Conservation (phyloP, 2,113 vertebrate genomes). For the Lepisosteus oculatus region DNA sequence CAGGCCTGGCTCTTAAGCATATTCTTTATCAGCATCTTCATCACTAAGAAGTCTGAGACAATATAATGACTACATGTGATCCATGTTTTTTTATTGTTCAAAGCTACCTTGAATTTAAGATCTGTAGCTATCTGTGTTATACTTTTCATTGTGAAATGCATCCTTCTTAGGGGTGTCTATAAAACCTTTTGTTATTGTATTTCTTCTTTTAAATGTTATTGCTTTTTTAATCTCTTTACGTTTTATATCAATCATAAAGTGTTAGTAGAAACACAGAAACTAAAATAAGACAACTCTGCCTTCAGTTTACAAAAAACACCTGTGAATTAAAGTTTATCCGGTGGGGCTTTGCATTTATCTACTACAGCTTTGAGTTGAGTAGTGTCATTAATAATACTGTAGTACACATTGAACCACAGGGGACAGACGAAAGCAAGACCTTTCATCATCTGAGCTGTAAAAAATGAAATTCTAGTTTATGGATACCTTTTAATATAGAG, state of each 20-base stretch:
- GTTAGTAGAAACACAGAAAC: not conserved
- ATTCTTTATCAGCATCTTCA: too few relatives aligned
- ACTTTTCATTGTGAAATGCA: too few relatives aligned
- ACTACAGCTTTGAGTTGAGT: slow-evolving; percentile 6
- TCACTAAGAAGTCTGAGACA: too few relatives aligned
- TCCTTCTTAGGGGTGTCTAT: too few relatives aligned
- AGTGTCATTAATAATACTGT: slow-evolving; percentile 20
- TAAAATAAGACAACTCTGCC: not conserved
- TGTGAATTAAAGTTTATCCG: slow-evolving; percentile 1
- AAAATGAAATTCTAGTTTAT: slow-evolving; percentile 20
- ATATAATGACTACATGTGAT: too few relatives aligned
- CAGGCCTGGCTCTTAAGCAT: too few relatives aligned
- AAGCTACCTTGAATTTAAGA: too few relatives aligned
- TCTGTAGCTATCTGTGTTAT: too few relatives aligned
- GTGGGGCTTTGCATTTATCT: not conserved
- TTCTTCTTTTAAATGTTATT: too few relatives aligned
- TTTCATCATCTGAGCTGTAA: slow-evolving; percentile 25
- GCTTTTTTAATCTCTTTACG: too few relatives aligned
- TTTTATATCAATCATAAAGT: not conserved
- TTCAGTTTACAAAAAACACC: slow-evolving; percentile 27
- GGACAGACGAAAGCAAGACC: slow-evolving; percentile 5
- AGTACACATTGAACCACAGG: slow-evolving; percentile 11
- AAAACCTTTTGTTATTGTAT: too few relatives aligned
- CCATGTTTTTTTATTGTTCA: too few relatives aligned
- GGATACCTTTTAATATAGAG: slow-evolving; percentile 22